Base-by-base conservation (phyloP, 2,113 vertebrate genomes). In the Sapayoa aenigma region DNA sequence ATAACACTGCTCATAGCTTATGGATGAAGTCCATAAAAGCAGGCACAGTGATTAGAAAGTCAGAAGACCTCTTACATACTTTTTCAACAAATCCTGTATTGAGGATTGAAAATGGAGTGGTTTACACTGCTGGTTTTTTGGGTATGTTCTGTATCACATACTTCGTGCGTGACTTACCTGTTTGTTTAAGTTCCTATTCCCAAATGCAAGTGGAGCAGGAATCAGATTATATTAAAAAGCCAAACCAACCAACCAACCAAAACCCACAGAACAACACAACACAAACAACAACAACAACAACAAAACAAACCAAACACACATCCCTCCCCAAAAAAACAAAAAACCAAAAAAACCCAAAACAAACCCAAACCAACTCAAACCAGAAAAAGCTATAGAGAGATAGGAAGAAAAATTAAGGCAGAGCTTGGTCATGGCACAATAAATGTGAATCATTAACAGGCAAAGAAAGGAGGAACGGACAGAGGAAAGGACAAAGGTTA, bases 361-460 rank as follows among this genome's bases (percentile, higher is more conserved):
- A 41, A 60, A 25, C 19, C 5, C 37, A 44, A 71, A 5, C 2
- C 24, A 59, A 53, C 24, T 0, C 1, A 69, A 17, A 1, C 0
- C 16, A 33, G 30, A 53, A 59, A 68, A 77, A 80, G 21, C 41
- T 77, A 27, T 10, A 53, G 46, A 87, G 28, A 56, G 6, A 42
- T 21, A 81, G 59, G 37, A 90, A 74, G 33, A 86, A 47, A 86
- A 79, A 71, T 65, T 55, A 81, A 60, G 47, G 31, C 76, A 86
- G 66, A 89, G 53, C 44, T 91, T 79, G 35, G 50, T 73, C 41
- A 46, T 5, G 1, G 66, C 55, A 94, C 74, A 60, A 31, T 87
- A 82, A 89, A 27, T 69, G 86, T 82, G 46, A 95, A 97, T 95
- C 49, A 95, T 97, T 96, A 95, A 97, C 91, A 79, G 71, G 42